phyloP scores from a whole-genome alignment of 2,797 vertebrate species.

The Enteromius thamalakanensis region DNA sequence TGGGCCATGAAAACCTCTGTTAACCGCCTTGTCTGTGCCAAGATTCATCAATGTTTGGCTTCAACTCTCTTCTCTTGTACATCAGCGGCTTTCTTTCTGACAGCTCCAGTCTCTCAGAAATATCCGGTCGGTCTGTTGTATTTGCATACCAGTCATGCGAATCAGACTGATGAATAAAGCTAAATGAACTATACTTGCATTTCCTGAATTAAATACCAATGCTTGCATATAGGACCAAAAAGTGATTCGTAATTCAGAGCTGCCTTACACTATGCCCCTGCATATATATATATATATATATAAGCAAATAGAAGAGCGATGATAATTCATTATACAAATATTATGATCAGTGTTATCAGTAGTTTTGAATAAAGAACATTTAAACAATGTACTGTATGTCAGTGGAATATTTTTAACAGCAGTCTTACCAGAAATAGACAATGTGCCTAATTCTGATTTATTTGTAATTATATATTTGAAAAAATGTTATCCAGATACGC shows the following conservation, averaged over 20 bases:
- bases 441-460: not conserved
- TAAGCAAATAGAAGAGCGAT: not conserved
- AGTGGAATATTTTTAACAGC: too few relatives aligned
- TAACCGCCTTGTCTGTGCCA: constrained; percentile 68
- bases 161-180: constrained; percentile 56
- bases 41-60: constrained; percentile 51
- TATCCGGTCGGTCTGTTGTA: constrained; percentile 66
- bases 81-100: constrained; percentile 64
- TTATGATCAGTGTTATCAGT: not conserved
- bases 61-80: constrained; percentile 26
- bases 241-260: not conserved
- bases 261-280: not conserved
- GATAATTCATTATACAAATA: not conserved
- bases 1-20: constrained; percentile 70
- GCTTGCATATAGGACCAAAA: not conserved
- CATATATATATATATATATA: not conserved
- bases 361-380: too few relatives aligned
- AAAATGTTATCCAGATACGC: not conserved
- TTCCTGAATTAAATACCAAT: not conserved
- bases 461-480: not conserved
- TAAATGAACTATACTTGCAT: constrained; percentile 10
- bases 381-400: too few relatives aligned
- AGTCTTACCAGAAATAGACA: not conserved
- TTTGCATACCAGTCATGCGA: constrained; percentile 57
- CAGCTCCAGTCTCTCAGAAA: constrained; percentile 60